Conservation (phyloP, 2,797 vertebrate species). For the Pterois miles region DNA sequence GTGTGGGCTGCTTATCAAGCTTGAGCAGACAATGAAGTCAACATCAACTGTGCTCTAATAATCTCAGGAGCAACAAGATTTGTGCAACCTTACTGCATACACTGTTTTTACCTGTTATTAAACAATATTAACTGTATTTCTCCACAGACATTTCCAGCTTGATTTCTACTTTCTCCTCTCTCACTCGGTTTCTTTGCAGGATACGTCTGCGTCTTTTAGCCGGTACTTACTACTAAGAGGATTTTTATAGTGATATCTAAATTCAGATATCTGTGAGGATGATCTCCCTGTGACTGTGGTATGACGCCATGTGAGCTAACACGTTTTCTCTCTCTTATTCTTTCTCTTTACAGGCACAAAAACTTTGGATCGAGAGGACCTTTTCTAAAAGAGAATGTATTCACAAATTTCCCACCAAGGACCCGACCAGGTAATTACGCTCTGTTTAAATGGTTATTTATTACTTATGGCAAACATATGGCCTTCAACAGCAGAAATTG, state of each 20-base stretch:
- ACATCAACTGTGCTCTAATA: slow-evolving; percentile 51
- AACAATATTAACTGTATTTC: not conserved
- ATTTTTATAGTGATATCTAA: slow-evolving; percentile 67
- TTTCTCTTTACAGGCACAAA: slow-evolving; percentile 85
- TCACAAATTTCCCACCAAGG: slow-evolving; percentile 91
- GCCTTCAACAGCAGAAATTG: not conserved
- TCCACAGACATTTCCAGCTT: slow-evolving; percentile 8
- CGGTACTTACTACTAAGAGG: slow-evolving; percentile 78
- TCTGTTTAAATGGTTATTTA: not conserved
- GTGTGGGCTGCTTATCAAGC: slow-evolving; percentile 44
- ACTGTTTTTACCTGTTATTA: not conserved
- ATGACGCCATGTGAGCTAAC: slow-evolving; percentile 2
- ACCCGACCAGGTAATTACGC: slow-evolving; percentile 86
- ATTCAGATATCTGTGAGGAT: slow-evolving; percentile 10
- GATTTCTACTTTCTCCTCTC: slow-evolving; percentile 9
- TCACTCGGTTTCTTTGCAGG: not conserved
- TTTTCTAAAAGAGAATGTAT: slow-evolving; percentile 95
- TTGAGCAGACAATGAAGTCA: slow-evolving; percentile 40
- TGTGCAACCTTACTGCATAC: not conserved
- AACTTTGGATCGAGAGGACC: slow-evolving; percentile 95
- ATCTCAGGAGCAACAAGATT: not conserved
- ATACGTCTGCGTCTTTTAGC: slow-evolving; percentile 60
- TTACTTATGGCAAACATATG: not conserved
- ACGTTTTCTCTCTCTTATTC: not conserved
- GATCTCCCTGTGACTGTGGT: not conserved